Base-by-base conservation (phyloP, 2,797 vertebrate species). In the Scomberomorus guttatus region DNA sequence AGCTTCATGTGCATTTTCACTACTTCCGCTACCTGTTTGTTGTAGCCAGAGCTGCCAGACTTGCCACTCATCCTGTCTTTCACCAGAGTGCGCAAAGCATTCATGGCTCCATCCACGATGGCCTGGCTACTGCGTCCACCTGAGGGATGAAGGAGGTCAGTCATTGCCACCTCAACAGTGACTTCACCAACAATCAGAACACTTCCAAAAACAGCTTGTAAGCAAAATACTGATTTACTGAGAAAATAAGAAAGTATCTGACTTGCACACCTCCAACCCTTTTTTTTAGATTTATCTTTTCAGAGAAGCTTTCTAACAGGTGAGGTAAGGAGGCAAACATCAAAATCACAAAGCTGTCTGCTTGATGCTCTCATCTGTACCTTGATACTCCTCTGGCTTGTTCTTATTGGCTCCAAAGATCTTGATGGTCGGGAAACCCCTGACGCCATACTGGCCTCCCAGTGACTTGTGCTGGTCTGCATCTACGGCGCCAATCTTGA, bases 391-490 rank as follows among this genome's bases (percentile, higher is more conserved):
- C 58, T 99, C 97, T 2, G 98, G 96, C 81, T 95, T 98, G 90
- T 98, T 96, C 94, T 99, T 99, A 88, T 99, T 98, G 72, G 95
- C 93, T 18, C 98, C 97, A 88, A 99, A 99, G 90, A 99, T 86
- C 93, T 99, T 99, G 94, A 99, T 99, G 71, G 97, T 99, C 34
- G 98, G 98, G 91, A 98, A 99, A 0, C 98, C 98, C 89, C 93
- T 94, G 72, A 99, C 96, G 2, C 96, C 96, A 76, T 97, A 99
- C 67, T 99, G 98, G 15, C 97, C 92, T 6, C 96, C 97, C 55
- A 99, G 91, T 12, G 97, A 96, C 83, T 97, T 96, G 90, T 99
- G 98, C 85, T 98, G 95, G 86, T 99, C 98, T 42, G 97, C 97
- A 25, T 99, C 97, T 14, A 99, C 96, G 0, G 98, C 98, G 9